Base-by-base conservation (phyloP, 1,140 invertebrate genomes). In the Pantala flavescens region DNA sequence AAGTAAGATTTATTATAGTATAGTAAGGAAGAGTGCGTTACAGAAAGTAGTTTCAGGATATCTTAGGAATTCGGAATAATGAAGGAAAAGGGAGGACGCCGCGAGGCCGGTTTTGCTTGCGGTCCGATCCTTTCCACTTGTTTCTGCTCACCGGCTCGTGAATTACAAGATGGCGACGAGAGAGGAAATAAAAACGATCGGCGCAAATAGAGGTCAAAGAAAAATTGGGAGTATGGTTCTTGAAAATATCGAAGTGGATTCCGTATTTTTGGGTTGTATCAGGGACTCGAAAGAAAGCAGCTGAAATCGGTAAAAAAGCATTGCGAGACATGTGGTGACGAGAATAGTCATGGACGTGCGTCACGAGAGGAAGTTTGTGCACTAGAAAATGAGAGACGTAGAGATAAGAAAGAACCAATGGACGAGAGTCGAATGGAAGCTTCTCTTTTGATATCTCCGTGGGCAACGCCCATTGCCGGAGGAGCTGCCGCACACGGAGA, bases 111-210 rank as follows among this genome's bases (percentile, higher is more conserved):
- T 63, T 63, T 63, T 63, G 49, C 49, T 63, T 63, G 49, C 49
- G 49, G 49, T 63, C 49, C 49, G 49, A 63, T 63, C 49, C 49
- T 63, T 63, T 63, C 49, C 49, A 63, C 49, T 63, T 63, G 49
- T 63, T 63, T 63, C 49, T 63, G 49, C 49, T 63, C 49, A 63
- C 49, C 49, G 49, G 49, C 3, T 63, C 49, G 49, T 63, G 49
- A 63, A 63, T 63, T 63, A 63, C 49, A 63, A 63, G 49, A 63
- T 63, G 49, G 49, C 49, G 49, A 63, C 49, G 49, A 63, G 49
- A 19, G 14, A 21, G 49, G 49, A 63, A 21, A 63, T 16, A 63
- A 63, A 36, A 36, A 36, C 2, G 28, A 36, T 5, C 9, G 9
- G 9, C 3, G 28, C 28, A 9, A 9, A 36, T 2, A 36, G 9